Evolutionary conservation across 2,797 vertebrate species (phyloP).

Genomic region (Gila robusta): DNA sequence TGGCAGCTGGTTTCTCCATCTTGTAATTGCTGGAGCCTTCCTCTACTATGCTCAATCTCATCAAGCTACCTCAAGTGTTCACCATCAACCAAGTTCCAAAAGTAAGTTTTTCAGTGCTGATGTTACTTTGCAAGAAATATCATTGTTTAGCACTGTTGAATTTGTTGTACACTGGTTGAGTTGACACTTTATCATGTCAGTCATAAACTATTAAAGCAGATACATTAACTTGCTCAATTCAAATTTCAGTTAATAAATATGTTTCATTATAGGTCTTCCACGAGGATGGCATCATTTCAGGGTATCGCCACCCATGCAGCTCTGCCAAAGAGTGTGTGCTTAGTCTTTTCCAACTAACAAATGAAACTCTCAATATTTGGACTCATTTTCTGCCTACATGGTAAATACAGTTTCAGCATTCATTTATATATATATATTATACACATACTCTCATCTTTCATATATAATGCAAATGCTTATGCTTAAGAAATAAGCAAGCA

Average conservation of each 20-base stretch:
- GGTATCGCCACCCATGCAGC: conserved; percentile 89
- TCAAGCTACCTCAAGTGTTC: conserved; percentile 75
- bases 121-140: neutral
- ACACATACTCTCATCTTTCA: no score
- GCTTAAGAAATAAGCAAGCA: no score
- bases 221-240: neutral
- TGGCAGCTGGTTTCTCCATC: conserved; percentile 23
- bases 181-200: neutral
- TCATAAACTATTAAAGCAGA: neutral
- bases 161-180: neutral
- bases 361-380: conserved; percentile 98
- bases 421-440: neutral
- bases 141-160: neutral
- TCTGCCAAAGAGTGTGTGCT: conserved; percentile 88
- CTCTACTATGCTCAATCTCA: conserved; percentile 72
- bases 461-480: no score
- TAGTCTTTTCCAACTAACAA: conserved; percentile 93
- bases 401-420: conserved; percentile 69
- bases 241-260: neutral
- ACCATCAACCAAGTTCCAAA: conserved; percentile 79
- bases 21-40: conserved; percentile 24
- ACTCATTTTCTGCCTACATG: conserved; percentile 93
- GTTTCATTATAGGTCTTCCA: conserved; percentile 84
- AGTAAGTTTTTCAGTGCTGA: conserved; percentile 67
- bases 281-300: conserved; percentile 91